A percentile compares a stretch with the other conserved stretches of the same genome.
Conservation (phyloP, 2,797 vertebrate genomes). For the Takifugu ocellatus region DNA sequence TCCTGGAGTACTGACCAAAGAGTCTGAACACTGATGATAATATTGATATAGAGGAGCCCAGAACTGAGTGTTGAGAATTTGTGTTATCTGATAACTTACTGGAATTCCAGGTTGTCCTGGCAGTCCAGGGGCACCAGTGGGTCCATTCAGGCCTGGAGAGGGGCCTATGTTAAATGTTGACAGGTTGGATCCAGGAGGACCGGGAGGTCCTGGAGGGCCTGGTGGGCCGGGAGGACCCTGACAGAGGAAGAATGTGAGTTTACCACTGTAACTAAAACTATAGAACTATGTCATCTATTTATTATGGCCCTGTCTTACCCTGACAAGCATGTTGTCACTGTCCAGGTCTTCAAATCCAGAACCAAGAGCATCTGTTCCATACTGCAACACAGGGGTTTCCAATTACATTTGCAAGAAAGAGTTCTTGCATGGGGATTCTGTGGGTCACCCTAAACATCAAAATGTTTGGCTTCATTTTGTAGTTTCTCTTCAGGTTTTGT, state of each 20-base stretch:
- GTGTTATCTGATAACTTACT: slow-evolving; percentile 67
- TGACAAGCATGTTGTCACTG: slow-evolving; percentile 66
- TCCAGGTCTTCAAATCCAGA: slow-evolving; percentile 81
- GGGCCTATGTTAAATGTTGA: slow-evolving; percentile 59
- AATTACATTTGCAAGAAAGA: too few species aligned
- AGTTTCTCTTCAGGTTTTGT: too few species aligned
- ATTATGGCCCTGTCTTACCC: slow-evolving; percentile 43
- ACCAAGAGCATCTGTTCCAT: slow-evolving; percentile 74
- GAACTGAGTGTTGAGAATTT: too few species aligned
- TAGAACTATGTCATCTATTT: background rate
- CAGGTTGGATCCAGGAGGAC: slow-evolving; percentile 69
- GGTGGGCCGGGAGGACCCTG: slow-evolving; percentile 86
- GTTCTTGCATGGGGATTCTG: too few species aligned
- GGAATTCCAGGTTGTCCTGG: slow-evolving; percentile 74
- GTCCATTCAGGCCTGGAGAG: slow-evolving; percentile 50
- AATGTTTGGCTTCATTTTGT: too few species aligned
- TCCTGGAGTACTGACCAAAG: too few species aligned
- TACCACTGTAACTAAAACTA: background rate
- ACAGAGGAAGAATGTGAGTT: background rate
- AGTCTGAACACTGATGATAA: too few species aligned
- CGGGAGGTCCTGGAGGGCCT: slow-evolving; percentile 82
- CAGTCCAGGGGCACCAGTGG: slow-evolving; percentile 74
- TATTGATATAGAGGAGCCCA: too few species aligned
- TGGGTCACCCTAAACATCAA: too few species aligned
- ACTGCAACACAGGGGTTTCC: slow-evolving; percentile 56